Conservation (phyloP, 1,140 invertebrate genomes). For the Rhizoglyphus robini region DNA sequence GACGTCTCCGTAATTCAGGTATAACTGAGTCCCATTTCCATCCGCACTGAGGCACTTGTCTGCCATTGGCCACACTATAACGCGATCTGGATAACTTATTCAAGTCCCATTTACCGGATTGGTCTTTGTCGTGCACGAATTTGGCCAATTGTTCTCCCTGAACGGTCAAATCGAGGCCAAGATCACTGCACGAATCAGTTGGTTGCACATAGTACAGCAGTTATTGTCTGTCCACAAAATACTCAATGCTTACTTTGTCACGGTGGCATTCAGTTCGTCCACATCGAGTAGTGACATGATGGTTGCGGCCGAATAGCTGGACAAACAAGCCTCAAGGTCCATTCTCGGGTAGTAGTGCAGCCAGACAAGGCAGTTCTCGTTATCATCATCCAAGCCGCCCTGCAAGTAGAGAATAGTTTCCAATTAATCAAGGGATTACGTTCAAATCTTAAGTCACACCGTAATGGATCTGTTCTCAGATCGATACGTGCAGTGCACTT, state of each 20-base stretch:
- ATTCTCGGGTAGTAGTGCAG: slow-evolving; percentile 3
- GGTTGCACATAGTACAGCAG: no score
- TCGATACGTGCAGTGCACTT: neutral
- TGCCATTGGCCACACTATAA: neutral
- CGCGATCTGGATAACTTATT: neutral
- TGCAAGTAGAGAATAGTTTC: neutral
- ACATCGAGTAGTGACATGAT: slow-evolving; percentile 7
- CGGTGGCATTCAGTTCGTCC: neutral
- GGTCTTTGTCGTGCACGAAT: neutral
- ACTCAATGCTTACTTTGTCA: neutral
- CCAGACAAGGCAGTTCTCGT: slow-evolving; percentile 9
- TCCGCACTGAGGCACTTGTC: neutral
- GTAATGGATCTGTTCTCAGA: neutral
- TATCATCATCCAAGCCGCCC: neutral
- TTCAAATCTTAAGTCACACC: no score
- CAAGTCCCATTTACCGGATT: neutral
- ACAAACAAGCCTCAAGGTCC: neutral
- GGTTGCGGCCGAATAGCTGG: neutral
- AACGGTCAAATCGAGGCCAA: neutral
- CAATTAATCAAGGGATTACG: neutral
- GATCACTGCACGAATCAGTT: neutral
- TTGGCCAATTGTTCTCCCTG: neutral
- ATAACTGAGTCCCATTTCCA: neutral
- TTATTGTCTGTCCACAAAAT: neutral
- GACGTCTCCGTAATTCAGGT: neutral